Percentiles rank a stretch among this genome's conserved stretches.
These are phyloP conservation scores for Serripes groenlandicus DNA, from an alignment of 2,888 invertebrate genomes.

Conservation along the genomic window DNA sequence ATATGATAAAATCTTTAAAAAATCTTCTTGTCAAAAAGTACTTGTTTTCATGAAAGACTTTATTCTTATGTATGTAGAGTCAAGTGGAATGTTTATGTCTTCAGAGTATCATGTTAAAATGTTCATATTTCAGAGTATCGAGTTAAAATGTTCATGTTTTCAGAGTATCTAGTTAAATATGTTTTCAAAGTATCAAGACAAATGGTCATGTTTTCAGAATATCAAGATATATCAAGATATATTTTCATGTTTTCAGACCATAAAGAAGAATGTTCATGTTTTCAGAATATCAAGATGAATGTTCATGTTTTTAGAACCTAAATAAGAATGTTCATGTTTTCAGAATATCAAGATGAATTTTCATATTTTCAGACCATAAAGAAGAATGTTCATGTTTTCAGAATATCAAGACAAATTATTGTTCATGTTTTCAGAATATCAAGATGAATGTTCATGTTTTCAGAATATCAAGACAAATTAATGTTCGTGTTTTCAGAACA, in stretches of 20 bases:
- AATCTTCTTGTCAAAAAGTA: too few relatives aligned
- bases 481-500: slow-evolving; percentile 19
- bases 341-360: background rate
- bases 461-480: background rate
- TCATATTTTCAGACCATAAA: background rate
- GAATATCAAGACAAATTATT: background rate
- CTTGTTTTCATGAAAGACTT: too few relatives aligned
- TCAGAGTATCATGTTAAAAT: background rate
- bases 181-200: too few relatives aligned
- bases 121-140: background rate
- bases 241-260: too few relatives aligned
- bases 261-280: too few relatives aligned
- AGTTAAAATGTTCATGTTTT: background rate
- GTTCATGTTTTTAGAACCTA: background rate
- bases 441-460: background rate
- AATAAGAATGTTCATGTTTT: background rate
- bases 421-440: slow-evolving; percentile 14
- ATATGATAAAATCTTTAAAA: too few relatives aligned
- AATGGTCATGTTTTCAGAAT: too few relatives aligned
- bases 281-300: background rate
- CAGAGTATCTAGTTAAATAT: background rate
- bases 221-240: background rate
- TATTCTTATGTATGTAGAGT: background rate
- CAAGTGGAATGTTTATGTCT: too few relatives aligned
- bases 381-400: background rate